These are phyloP conservation scores for Plutella xylostella DNA, from an alignment of 2,888 invertebrate species.

Conservation along the genomic window DNA sequence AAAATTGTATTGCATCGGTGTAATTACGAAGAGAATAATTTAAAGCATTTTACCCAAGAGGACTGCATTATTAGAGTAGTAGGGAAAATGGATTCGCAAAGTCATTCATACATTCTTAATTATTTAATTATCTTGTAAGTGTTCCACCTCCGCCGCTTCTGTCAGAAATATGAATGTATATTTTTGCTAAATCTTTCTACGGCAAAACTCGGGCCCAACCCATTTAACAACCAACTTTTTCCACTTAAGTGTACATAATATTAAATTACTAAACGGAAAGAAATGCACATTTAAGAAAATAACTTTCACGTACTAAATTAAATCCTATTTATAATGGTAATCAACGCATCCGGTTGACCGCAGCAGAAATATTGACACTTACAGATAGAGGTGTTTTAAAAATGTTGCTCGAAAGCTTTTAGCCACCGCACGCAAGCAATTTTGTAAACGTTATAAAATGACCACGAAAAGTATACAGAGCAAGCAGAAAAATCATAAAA, in stretches of 20 bases:
- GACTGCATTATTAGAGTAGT: conserved; percentile 66
- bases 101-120: conserved; percentile 67
- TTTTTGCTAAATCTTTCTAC: background rate
- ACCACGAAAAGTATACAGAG: conserved; percentile 60
- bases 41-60: conserved; percentile 62
- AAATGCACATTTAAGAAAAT: too few species aligned
- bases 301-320: too few species aligned
- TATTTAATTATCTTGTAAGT: conserved; percentile 65
- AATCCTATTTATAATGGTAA: too few species aligned
- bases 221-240: too few species aligned
- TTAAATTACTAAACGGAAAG: too few species aligned
- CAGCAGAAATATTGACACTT: background rate
- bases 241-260: too few species aligned
- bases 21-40: conserved; percentile 63
- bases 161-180: conserved; percentile 35
- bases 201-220: too few species aligned
- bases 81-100: conserved; percentile 58
- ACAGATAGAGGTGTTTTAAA: conserved; percentile 16
- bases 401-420: conserved; percentile 31
- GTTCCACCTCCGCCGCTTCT: conserved; percentile 35
- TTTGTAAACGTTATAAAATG: conserved; percentile 58
- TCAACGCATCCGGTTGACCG: too few species aligned
- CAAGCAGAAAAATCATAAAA: conserved; percentile 70
- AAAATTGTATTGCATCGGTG: too few species aligned
- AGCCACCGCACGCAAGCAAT: conserved; percentile 46